phyloP scores from a whole-genome alignment of 2,888 invertebrate genomes.

The Phorcus lineatus region DNA sequence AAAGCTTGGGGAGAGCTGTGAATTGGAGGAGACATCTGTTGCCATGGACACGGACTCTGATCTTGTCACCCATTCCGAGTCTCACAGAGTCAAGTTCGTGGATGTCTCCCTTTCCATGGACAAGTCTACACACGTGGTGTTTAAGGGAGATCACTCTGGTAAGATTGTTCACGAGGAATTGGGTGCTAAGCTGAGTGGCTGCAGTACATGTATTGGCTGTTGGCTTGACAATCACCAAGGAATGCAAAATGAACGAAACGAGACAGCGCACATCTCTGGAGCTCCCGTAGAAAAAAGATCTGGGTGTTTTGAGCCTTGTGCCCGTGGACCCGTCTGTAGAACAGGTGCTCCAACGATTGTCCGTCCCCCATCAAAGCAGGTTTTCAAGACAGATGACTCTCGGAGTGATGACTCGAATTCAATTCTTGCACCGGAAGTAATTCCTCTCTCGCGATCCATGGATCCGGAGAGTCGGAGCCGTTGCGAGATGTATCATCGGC shows the following conservation, averaged over 20 bases:
- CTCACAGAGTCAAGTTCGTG: not conserved
- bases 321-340: not conserved
- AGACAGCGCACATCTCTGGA: not conserved
- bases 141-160: not conserved
- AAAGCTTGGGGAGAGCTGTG: too few species aligned
- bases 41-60: too few species aligned
- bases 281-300: not conserved
- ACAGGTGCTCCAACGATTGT: not conserved
- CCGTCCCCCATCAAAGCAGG: not conserved
- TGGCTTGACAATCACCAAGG: not conserved
- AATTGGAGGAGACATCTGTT: too few species aligned
- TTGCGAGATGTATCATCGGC: not conserved
- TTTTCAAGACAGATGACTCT: not conserved
- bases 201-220: not conserved
- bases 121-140: not conserved
- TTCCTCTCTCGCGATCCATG: not conserved
- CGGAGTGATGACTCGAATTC: not conserved
- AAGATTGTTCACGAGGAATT: not conserved
- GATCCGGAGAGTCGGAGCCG: not conserved
- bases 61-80: too few species aligned
- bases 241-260: too few species aligned
- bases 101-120: not conserved
- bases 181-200: not conserved
- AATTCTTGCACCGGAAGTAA: not conserved
- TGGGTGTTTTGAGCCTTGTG: not conserved